These are phyloP conservation scores for Cheirogaleus major DNA, from an alignment of 2,797 vertebrate species.

Conservation along the genomic window DNA sequence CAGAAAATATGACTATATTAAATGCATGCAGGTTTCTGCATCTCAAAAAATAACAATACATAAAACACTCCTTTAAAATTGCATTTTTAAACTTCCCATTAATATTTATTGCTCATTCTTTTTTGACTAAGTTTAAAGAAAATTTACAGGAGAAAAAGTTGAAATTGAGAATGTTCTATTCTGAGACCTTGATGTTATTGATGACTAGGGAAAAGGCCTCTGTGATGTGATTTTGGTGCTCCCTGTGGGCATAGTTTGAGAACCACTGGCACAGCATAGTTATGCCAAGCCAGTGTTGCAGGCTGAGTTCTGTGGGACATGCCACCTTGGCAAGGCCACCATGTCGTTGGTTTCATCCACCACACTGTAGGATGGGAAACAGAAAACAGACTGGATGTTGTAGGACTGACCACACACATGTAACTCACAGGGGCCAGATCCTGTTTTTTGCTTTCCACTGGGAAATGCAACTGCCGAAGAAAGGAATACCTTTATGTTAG, in stretches of 20 bases:
- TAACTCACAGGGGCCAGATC: background rate
- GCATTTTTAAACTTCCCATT: conserved; percentile 47
- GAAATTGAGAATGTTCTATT: conserved; percentile 1
- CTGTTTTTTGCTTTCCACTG: background rate
- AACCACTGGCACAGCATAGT: rapidly evolving
- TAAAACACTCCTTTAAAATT: conserved; percentile 50
- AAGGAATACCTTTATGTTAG: background rate
- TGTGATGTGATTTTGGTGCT: background rate
- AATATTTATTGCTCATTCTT: conserved; percentile 59
- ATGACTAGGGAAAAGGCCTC: background rate
- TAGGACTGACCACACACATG: background rate
- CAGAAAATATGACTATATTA: conserved; percentile 60
- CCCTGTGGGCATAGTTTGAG: background rate
- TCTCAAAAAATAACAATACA: conserved; percentile 57
- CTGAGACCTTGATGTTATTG: background rate
- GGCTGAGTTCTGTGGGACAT: background rate
- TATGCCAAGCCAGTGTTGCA: background rate
- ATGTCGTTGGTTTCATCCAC: background rate
- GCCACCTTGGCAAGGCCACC: background rate
- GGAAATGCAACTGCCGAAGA: background rate
- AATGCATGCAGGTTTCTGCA: conserved; percentile 44
- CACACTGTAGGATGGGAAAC: background rate
- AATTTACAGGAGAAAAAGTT: conserved; percentile 31
- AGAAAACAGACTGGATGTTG: background rate
- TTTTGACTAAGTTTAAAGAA: conserved; percentile 35